A percentile compares a stretch with the other conserved stretches of the same genome.
These are phyloP conservation scores for Mythimna loreyi DNA, from an alignment of 2,888 invertebrate genomes.

Conservation along the genomic window DNA sequence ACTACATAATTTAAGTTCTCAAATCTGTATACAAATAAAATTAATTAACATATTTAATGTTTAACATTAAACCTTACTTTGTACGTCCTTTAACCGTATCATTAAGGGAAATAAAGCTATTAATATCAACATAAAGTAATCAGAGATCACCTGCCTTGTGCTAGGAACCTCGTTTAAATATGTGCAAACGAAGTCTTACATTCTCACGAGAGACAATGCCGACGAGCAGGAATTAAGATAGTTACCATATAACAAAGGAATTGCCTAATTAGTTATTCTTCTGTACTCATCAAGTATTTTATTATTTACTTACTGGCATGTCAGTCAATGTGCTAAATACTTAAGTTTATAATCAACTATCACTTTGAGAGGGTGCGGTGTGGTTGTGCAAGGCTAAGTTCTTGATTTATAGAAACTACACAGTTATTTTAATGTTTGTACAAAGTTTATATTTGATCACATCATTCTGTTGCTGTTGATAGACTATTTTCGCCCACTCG, in stretches of 20 bases:
- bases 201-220: constrained; percentile 27
- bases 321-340: constrained; percentile 17
- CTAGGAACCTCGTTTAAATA: background rate
- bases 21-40: constrained; percentile 7
- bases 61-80: background rate
- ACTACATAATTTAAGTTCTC: constrained; percentile 5
- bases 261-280: constrained; percentile 8
- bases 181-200: constrained; percentile 13
- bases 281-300: background rate
- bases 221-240: background rate
- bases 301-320: constrained; percentile 5
- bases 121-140: constrained; percentile 29
- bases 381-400: constrained; percentile 25
- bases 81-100: background rate
- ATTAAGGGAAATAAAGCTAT: constrained; percentile 24
- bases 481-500: background rate
- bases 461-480: background rate
- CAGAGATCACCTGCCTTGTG: constrained; percentile 19
- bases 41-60: background rate
- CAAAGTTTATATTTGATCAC: background rate
- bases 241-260: background rate
- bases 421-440: background rate
- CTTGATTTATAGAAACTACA: constrained; percentile 16
- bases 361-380: constrained; percentile 14
- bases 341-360: constrained; percentile 15